phyloP scores from a whole-genome alignment of 1,140 invertebrate genomes.

The Drosophila erecta region DNA sequence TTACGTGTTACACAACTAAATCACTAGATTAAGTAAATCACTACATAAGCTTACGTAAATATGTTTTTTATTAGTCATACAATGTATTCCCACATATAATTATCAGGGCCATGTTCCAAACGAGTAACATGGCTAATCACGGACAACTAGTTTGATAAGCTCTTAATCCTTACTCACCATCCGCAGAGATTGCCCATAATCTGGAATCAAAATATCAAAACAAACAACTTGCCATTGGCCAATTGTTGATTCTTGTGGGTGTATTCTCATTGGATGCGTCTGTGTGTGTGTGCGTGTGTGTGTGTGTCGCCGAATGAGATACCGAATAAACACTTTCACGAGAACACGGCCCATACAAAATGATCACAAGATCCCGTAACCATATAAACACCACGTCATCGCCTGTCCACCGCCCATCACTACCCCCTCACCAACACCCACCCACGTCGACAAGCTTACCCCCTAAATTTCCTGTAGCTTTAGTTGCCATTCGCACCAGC shows the following conservation, averaged over 20 bases:
- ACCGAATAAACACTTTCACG: conserved; percentile 31
- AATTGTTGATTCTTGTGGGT: conserved; percentile 39
- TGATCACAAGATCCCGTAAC: conserved; percentile 39
- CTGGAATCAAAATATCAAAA: conserved; percentile 39
- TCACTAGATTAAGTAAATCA: neutral
- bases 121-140: neutral
- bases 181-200: conserved; percentile 25
- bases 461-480: neutral
- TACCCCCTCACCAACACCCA: neutral
- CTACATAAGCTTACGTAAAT: neutral
- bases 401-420: conserved; percentile 8
- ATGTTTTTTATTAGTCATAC: neutral
- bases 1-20: no score
- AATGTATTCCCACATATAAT: neutral
- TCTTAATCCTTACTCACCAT: conserved; percentile 26
- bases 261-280: neutral
- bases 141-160: conserved; percentile 16
- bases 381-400: conserved; percentile 42
- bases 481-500: conserved; percentile 21
- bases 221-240: conserved; percentile 44
- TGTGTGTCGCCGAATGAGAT: conserved; percentile 5
- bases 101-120: neutral
- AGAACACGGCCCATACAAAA: conserved; percentile 12
- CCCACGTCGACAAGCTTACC: neutral
- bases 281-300: conserved; percentile 14